Evolutionary conservation across 2,888 invertebrate species (phyloP).

Genomic region (Drosophila kanekoi): DNA sequence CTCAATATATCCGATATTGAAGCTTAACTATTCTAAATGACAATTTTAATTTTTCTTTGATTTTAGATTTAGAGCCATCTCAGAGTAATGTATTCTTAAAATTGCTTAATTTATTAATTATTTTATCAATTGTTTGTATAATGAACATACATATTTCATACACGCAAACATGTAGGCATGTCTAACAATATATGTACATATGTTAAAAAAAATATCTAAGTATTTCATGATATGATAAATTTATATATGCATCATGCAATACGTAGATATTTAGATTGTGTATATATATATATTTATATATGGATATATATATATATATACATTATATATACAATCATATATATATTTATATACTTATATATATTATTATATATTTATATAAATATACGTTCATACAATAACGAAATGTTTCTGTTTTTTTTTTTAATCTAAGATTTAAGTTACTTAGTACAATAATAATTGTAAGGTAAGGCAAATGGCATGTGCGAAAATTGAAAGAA

Average conservation of each 20-base stretch:
- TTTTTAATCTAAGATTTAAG: slow-evolving; percentile 5
- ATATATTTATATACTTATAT: too few species aligned
- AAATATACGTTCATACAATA: too few species aligned
- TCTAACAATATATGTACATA: too few species aligned
- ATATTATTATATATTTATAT: too few species aligned
- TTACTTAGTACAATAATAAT: slow-evolving; percentile 63
- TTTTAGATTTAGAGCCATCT: not conserved
- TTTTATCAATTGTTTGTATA: not conserved
- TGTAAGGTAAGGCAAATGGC: slow-evolving; percentile 41
- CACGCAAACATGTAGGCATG: too few species aligned
- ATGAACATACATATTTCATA: not conserved
- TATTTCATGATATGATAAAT: too few species aligned
- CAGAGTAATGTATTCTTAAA: not conserved
- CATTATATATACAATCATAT: too few species aligned
- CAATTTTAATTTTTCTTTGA: not conserved
- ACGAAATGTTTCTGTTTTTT: not conserved
- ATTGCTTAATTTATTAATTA: not conserved
- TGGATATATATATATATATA: too few species aligned
- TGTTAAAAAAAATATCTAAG: too few species aligned
- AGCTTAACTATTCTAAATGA: not conserved
- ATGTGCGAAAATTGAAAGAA: slow-evolving; percentile 48
- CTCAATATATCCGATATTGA: not conserved
- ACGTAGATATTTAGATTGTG: too few species aligned
- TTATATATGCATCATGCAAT: too few species aligned
- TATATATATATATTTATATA: too few species aligned